Evolutionary conservation across 2,113 vertebrate species (phyloP).

Genomic region (Dasypus novemcinctus): DNA sequence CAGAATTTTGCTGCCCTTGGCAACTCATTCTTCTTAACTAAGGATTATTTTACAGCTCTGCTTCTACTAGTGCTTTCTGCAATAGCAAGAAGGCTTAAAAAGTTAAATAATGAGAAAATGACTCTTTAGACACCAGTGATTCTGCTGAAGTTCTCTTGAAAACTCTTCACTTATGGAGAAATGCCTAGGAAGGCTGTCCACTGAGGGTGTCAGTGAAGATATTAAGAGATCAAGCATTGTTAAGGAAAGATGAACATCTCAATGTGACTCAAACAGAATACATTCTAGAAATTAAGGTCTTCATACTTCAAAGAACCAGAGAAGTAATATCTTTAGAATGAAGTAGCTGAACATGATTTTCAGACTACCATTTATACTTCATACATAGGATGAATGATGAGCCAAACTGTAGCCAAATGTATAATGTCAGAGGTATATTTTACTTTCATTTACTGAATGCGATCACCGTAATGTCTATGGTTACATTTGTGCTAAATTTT

Average conservation of each 20-base stretch:
- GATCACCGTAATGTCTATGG: slow-evolving; percentile 7
- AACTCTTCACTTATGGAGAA: slow-evolving; percentile 58
- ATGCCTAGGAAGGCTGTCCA: slow-evolving; percentile 41
- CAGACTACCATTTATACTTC: neutral
- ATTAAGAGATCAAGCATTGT: slow-evolving; percentile 66
- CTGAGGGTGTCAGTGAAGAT: slow-evolving; percentile 24
- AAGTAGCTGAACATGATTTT: slow-evolving; percentile 40
- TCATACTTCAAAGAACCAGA: slow-evolving; percentile 36
- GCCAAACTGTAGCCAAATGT: neutral
- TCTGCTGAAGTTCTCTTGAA: slow-evolving; percentile 74
- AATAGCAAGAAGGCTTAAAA: slow-evolving; percentile 56
- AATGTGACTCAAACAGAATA: slow-evolving; percentile 49
- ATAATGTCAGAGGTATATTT: slow-evolving; percentile 19
- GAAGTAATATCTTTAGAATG: neutral
- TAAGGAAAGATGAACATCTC: slow-evolving; percentile 59
- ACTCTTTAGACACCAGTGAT: slow-evolving; percentile 50
- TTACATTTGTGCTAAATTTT: slow-evolving; percentile 65
- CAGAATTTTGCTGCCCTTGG: neutral
- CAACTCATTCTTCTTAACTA: slow-evolving; percentile 27
- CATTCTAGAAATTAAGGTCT: slow-evolving; percentile 64
- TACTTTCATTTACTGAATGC: slow-evolving; percentile 48
- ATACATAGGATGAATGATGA: slow-evolving; percentile 20
- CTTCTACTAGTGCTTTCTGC: slow-evolving; percentile 45
- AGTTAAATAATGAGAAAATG: slow-evolving; percentile 75
- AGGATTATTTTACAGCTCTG: slow-evolving; percentile 52